Conservation (phyloP, 2,888 invertebrate genomes). For the Polyommatus iphigenia region DNA sequence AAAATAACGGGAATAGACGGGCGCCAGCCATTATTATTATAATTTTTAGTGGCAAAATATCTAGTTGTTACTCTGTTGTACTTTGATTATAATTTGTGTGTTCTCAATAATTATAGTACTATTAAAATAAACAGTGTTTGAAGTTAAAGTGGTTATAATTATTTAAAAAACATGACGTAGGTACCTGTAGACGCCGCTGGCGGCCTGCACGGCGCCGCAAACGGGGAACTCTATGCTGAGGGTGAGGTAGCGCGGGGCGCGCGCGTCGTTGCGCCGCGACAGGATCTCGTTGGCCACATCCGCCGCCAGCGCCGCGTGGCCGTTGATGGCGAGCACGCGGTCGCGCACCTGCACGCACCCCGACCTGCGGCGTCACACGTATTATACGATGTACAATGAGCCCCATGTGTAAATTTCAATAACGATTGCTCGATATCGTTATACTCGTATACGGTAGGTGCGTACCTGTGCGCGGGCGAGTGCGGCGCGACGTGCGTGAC, state of each 20-base stretch:
- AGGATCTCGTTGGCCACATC: conserved; percentile 82
- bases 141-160: too few relatives aligned
- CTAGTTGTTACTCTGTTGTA: too few relatives aligned
- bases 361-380: conserved; percentile 67
- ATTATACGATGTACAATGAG: too few relatives aligned
- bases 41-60: too few relatives aligned
- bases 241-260: conserved; percentile 83
- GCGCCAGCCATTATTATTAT: too few relatives aligned
- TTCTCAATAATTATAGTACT: too few relatives aligned
- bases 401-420: too few relatives aligned
- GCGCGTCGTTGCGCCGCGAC: conserved; percentile 79
- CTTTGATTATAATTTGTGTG: too few relatives aligned
- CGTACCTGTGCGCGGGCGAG: conserved; percentile 71
- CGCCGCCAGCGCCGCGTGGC: conserved; percentile 83
- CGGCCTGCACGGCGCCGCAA: conserved; percentile 92
- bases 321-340: conserved; percentile 91
- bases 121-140: too few relatives aligned
- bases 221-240: conserved; percentile 93
- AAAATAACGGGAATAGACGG: too few relatives aligned
- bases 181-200: conserved; percentile 7
- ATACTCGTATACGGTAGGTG: background rate
- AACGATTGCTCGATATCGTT: too few relatives aligned
- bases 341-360: conserved; percentile 90
- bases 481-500: conserved; percentile 70
- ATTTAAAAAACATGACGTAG: too few relatives aligned